Base-by-base conservation (phyloP, 92 coral and sea anemone genomes). In the Pocillopora grandis region DNA sequence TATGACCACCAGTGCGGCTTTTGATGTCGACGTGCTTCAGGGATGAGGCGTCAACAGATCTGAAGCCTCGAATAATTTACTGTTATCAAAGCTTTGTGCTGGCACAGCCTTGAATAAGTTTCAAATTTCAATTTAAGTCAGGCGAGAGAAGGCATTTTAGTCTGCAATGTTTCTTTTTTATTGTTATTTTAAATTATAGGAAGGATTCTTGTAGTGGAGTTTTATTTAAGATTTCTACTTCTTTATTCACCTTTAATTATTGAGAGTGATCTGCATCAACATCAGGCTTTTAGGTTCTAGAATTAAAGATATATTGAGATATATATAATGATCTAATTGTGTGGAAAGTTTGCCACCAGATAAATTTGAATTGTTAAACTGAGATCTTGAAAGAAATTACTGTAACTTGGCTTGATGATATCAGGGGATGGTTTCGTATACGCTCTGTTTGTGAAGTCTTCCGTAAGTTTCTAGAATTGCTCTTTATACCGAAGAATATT, bases 191-290 rank as follows among this genome's bases (percentile, higher is more conserved):
- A 20, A 66, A 64, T 71, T 81, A 69, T 37, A 81, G 66, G 42
- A 37, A 70, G 19, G 14, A 68, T 14, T 4, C 23, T 36, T 12
- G 10, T 36, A 69, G 55, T 69, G 73, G 14, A 70, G 67, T 81
- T 81, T 35, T 71, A 71, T 81, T 81, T 81, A 81, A 81, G 42
- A 16, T 70, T 55, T 36, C 27, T 56, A 33, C 71, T 81, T 48
- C 59, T 37, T 64, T 12, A 48, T 35, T 20, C 21, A 14, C 58
- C 27, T 21, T 68, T 48, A 42, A 42, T 42, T 3, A 42, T 7
- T 42, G 52, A 42, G 58, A 10, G 63, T 21, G 33, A 21, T 48
- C 59, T 55, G 70, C 37, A 66, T 31, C 70, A 9, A 21, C 21
- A 42, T 42, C 52, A 42, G 52, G 52, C 8, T 3, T 42, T 42